Evolutionary conservation across 2,113 vertebrate species (phyloP), one percentile per base, ranked within the genome.

Genomic region (Periophthalmodon schlosseri): DNA sequence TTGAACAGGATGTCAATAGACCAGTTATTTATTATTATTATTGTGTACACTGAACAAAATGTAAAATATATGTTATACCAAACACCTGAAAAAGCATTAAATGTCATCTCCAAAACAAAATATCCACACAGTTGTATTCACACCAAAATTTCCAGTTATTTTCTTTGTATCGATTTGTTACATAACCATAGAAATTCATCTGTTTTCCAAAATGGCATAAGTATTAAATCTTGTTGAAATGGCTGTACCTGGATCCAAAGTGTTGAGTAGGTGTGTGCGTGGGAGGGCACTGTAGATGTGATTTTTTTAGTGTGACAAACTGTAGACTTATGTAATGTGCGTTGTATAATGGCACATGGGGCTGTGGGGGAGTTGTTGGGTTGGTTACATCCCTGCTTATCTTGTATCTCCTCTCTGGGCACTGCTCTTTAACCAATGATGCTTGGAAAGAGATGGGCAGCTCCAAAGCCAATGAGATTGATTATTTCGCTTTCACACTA

Each of bases 301-400:
- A 65, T 65, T 65, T 65, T 80, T 75, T 74, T 49, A 70, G 20
- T 84, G 81, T 78, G 71, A 49, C 85, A 84, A 72, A 68, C 69
- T 78, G 79, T 85, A 54, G 73, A 72, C 75, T 92, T 80, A 84
- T 83, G 76, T 84, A 89, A 90, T 78, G 68, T 36, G 73, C 67
- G 78, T 87, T 89, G 78, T 80, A 75, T 86, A 86, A 86, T 70
- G 70, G 73, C 77, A 47, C 60, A n/a, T 54, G 5, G 23, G 68
- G 72, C 44, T 79, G 76, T 21, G 52, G 78, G 75, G 86, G 78
- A 79, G 76, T 77, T 74, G 84, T 84, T 84, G 75, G 77, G 76
- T 76, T 71, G 70, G 73, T 75, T 65, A 63, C 72, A 70, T 76
- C 77, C 65, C 69, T 73, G 69, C 74, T 66, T 58, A 34, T 60